phyloP scores from a whole-genome alignment of 1,140 invertebrate genomes.

The Halotydeus destructor region DNA sequence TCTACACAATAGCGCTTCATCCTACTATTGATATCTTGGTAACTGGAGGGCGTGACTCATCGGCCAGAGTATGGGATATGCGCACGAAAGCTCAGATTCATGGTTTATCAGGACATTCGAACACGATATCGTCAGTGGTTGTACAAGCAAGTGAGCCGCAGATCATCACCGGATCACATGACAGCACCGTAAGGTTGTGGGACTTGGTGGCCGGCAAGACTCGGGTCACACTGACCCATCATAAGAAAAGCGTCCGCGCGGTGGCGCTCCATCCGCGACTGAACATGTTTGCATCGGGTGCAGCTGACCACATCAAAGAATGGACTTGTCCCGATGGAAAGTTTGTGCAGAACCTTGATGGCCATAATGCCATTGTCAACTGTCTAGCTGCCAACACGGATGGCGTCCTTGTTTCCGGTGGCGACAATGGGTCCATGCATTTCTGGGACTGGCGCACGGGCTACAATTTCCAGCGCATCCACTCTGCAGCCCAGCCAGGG shows the following conservation, averaged over 20 bases:
- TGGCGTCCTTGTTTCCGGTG: constrained; percentile 87
- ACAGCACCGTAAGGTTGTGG: constrained; percentile 69
- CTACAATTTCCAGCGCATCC: constrained; percentile 84
- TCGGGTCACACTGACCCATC: constrained; percentile 84
- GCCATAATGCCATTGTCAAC: constrained; percentile 95
- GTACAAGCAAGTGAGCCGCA: constrained; percentile 84
- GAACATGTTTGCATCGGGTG: constrained; percentile 91
- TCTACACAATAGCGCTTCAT: constrained; percentile 81
- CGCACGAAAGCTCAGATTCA: constrained; percentile 95
- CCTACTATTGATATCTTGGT: constrained; percentile 87
- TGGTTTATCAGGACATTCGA: constrained; percentile 85
- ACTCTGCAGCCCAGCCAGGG: constrained; percentile 88
- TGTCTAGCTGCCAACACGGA: constrained; percentile 80
- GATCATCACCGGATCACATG: constrained; percentile 44
- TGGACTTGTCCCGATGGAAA: constrained; percentile 97
- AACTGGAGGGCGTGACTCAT: constrained; percentile 81
- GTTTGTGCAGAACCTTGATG: constrained; percentile 90
- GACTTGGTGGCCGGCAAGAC: constrained; percentile 90
- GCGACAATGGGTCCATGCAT: constrained; percentile 93
- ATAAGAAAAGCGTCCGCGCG: constrained; percentile 92
- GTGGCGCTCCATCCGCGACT: constrained; percentile 72
- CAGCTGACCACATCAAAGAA: constrained; percentile 96
- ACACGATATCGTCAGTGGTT: constrained; percentile 82
- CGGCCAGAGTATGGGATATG: constrained; percentile 47
- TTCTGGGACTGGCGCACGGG: constrained; percentile 99